A percentile compares a stretch with the other conserved stretches of the same genome.
Conservation (phyloP, 2,888 invertebrate species). For the Nomada ruficornis region DNA sequence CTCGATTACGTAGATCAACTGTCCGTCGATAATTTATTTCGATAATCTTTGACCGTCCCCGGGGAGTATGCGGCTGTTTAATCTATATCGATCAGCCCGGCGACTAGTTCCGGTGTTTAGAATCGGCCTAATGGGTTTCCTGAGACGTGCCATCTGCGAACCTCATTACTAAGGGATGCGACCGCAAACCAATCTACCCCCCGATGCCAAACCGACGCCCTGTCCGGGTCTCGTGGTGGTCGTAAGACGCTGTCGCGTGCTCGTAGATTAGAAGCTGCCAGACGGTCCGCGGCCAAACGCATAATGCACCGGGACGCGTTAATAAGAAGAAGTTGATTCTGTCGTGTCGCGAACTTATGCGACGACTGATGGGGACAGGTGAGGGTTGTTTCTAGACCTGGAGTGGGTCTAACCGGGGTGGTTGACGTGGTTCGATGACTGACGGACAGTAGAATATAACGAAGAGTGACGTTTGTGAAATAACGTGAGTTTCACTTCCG, state of each 20-base stretch:
- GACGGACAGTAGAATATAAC: not conserved
- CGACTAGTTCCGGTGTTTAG: constrained; percentile 72
- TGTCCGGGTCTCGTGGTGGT: constrained; percentile 71
- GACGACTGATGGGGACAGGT: constrained; percentile 12
- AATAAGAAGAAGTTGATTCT: constrained; percentile 45
- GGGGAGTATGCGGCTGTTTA: constrained; percentile 22
- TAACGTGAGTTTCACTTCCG: not conserved
- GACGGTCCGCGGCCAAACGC: constrained; percentile 45
- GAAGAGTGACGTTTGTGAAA: not conserved
- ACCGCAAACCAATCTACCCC: constrained; percentile 83
- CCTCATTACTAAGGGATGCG: constrained; percentile 83
- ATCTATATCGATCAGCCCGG: constrained; percentile 63
- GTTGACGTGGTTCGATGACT: not conserved
- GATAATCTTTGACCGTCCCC: constrained; percentile 44
- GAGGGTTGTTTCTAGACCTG: not conserved
- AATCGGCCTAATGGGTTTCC: constrained; percentile 81
- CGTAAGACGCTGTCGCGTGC: constrained; percentile 77
- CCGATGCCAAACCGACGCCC: constrained; percentile 65
- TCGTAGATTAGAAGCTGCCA: constrained; percentile 63
- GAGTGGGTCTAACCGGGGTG: not conserved
- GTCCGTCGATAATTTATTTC: constrained; percentile 39
- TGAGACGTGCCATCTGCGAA: constrained; percentile 83
- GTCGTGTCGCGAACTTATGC: not conserved
- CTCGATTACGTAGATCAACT: constrained; percentile 25
- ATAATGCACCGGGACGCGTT: constrained; percentile 28